Conservation (phyloP, 2,797 vertebrate species). For the Prionace glauca region DNA sequence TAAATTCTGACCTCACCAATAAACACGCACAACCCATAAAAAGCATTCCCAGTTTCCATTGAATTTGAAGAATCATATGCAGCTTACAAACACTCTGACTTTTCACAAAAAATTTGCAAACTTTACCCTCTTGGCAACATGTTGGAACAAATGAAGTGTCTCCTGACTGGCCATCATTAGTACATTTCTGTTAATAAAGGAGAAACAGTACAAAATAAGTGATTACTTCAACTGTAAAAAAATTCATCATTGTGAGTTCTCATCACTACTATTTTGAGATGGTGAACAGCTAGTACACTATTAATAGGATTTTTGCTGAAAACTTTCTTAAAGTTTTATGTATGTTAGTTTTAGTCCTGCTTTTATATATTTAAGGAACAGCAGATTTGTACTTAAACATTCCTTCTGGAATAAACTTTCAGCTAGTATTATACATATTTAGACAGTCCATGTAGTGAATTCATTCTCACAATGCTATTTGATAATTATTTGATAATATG, state of each 20-base stretch:
- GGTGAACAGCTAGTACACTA: background rate
- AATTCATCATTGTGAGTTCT: background rate
- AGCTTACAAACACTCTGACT: background rate
- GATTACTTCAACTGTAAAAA: background rate
- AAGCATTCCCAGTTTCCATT: background rate
- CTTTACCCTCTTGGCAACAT: background rate
- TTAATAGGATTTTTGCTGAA: background rate
- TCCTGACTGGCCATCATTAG: too few relatives aligned
- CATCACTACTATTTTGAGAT: background rate
- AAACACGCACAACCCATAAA: background rate
- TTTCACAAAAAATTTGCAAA: background rate
- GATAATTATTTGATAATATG: too few relatives aligned
- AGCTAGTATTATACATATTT: background rate
- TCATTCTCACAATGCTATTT: background rate
- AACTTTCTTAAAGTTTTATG: background rate
- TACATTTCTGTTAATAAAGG: background rate
- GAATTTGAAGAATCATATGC: background rate
- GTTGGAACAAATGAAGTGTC: background rate
- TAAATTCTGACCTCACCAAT: background rate
- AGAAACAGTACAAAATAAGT: background rate
- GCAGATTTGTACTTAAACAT: background rate
- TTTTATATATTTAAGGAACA: background rate
- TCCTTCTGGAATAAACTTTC: background rate
- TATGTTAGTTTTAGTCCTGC: background rate
- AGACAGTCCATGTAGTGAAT: background rate